Percentiles rank a stretch among this genome's conserved stretches.
Conservation (phyloP, 2,888 invertebrate genomes). For the Amiota minor region DNA sequence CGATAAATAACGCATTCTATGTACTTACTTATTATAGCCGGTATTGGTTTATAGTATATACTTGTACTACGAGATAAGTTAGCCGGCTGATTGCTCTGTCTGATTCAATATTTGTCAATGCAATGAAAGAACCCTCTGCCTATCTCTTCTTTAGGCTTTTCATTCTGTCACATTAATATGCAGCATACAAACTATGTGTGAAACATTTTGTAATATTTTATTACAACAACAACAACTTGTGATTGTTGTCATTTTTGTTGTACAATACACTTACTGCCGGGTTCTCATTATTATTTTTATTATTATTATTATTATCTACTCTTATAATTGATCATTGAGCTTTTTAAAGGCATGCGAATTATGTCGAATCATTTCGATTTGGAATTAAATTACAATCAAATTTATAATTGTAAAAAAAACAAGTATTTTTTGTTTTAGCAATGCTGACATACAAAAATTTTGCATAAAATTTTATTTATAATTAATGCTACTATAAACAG, state of each 20-base stretch:
- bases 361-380: too few relatives aligned
- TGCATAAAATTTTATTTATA: conserved; percentile 19
- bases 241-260: neutral
- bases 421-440: conserved; percentile 3
- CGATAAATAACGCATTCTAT: neutral
- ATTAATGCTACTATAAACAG: neutral
- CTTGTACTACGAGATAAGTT: neutral
- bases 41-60: neutral
- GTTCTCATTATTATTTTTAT: neutral
- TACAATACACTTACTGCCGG: neutral
- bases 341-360: neutral
- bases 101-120: too few relatives aligned
- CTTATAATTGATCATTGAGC: neutral
- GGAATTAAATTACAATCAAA: too few relatives aligned
- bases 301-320: neutral
- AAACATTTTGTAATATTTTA: too few relatives aligned
- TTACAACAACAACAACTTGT: too few relatives aligned
- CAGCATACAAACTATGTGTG: too few relatives aligned
- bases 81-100: too few relatives aligned
- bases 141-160: too few relatives aligned
- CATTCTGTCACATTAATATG: too few relatives aligned
- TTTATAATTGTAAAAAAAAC: neutral
- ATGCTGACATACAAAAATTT: conserved; percentile 1
- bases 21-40: neutral
- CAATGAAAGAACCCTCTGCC: too few relatives aligned